Base-by-base conservation (phyloP, 2,113 vertebrate genomes). In the Neopipo cinnamomea region DNA sequence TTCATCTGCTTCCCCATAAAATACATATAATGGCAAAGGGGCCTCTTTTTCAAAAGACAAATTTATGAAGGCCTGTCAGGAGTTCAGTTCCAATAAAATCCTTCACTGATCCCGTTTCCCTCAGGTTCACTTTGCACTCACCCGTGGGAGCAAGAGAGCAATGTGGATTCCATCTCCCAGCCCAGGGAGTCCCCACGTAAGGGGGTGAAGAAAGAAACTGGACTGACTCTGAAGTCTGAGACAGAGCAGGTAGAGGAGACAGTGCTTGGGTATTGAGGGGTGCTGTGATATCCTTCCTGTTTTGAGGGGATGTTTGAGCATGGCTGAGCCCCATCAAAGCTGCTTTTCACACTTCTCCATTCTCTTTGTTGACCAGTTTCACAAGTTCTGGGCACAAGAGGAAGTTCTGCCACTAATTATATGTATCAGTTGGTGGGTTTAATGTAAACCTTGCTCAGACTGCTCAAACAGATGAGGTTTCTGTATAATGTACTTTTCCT, bases 261-360 rank as follows among this genome's bases (percentile, higher is more conserved):
- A 4, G 28, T 76, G 74, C 22, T 11, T 30, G 27, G 30, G 21
- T 39, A 15, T 6, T 42, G 56, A 89, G 44, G 24, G 68, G 42
- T 82, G 37, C 68, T 67, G 56, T 37, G 47, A 31, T 49, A 49
- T 24, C 56, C 73, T 75, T 44, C 3, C 2, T 92, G 70, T 75
- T 94, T 65, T 68, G 79, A 33, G 33, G 41, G 59, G 72, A 22
- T 71, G 47, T 70, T 49, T 37, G 67, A 85, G 79, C 85, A 52
- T 63, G 92, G 67, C 87, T 80, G 90, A 94, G 21, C 66, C n/a
- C 65, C 62, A 31, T 79, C 83, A 92, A 68, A 93, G 31, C 49
- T 68, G 67, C 33, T 89, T 94, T 87, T 97, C 67, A 76, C 79
- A 78, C 88, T 96, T 97, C 93, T 91, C 47, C 30, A n/a, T 93